Conservation (phyloP, 2,888 invertebrate species). For the Scaptomyza flava region DNA sequence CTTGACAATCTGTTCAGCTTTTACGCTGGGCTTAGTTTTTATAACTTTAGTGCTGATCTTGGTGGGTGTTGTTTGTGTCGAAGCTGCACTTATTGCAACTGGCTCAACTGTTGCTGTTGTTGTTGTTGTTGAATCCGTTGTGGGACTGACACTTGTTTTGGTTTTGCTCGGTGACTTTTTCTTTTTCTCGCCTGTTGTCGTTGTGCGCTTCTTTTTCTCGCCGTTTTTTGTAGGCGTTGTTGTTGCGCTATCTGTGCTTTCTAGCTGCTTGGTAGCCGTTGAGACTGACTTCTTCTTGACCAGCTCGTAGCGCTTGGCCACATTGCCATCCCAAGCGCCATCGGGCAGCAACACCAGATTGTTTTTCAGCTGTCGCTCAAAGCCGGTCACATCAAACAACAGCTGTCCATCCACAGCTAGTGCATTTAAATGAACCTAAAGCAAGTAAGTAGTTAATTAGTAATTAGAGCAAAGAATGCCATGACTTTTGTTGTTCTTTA, state of each 20-base stretch:
- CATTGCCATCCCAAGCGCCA: constrained; percentile 80
- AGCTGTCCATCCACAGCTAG: constrained; percentile 66
- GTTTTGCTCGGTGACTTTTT: constrained; percentile 66
- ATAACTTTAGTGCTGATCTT: constrained; percentile 43
- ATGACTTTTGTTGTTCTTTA: neutral
- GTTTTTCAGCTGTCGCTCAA: constrained; percentile 78
- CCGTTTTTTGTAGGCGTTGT: constrained; percentile 29
- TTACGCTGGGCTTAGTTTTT: constrained; percentile 37
- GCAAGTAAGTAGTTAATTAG: neutral
- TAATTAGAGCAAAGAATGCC: neutral
- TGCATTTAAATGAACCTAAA: constrained; percentile 81
- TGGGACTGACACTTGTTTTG: constrained; percentile 42
- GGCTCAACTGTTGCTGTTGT: constrained; percentile 16
- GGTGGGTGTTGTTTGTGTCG: constrained; percentile 35
- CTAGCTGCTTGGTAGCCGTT: constrained; percentile 26
- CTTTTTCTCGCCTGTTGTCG: constrained; percentile 56
- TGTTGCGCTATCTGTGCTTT: constrained; percentile 16
- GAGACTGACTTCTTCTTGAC: constrained; percentile 57
- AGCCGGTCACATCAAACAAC: constrained; percentile 80
- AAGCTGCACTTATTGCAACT: neutral
- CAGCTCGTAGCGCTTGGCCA: constrained; percentile 76
- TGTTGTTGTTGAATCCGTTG: constrained; percentile 7
- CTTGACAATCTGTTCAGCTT: constrained; percentile 13
- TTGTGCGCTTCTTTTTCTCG: constrained; percentile 55
- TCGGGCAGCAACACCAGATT: constrained; percentile 77